Percentiles rank a stretch among this genome's conserved stretches.
Evolutionary conservation across 1,140 invertebrate genomes (phyloP).

Genomic region (Grapholita molesta): DNA sequence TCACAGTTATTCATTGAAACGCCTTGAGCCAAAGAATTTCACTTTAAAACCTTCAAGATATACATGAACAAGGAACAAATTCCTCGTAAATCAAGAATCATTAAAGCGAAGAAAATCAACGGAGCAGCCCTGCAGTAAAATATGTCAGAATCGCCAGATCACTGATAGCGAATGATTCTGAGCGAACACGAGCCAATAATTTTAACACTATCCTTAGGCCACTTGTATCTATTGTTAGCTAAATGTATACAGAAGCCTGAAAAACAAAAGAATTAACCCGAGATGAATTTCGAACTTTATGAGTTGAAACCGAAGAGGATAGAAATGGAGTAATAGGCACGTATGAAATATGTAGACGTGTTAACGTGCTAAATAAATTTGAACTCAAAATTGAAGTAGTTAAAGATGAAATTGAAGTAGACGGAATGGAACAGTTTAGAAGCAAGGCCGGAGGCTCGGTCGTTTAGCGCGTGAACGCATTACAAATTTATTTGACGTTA

Average conservation of each 20-base stretch:
- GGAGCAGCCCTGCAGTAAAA: slow-evolving; percentile 46
- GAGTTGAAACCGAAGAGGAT: slow-evolving; percentile 1
- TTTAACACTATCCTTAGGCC: slow-evolving; percentile 45
- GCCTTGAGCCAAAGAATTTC: slow-evolving; percentile 12
- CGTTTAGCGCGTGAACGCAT: slow-evolving; percentile 1
- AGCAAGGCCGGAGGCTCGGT: background rate
- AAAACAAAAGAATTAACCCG: slow-evolving; percentile 11
- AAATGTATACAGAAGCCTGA: slow-evolving; percentile 3
- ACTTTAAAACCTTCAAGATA: slow-evolving; percentile 19
- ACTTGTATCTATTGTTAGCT: slow-evolving; percentile 33
- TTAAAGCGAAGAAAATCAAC: slow-evolving; percentile 39
- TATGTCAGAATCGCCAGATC: slow-evolving; percentile 53
- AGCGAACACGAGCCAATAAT: slow-evolving; percentile 49
- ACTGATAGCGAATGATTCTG: slow-evolving; percentile 51
- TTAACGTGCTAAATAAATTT: background rate
- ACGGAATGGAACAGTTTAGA: background rate
- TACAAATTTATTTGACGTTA: slow-evolving; percentile 4
- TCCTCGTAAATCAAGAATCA: slow-evolving; percentile 40
- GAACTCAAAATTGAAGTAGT: background rate
- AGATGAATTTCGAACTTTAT: slow-evolving; percentile 14
- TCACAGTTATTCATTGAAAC: background rate
- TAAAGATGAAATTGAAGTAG: background rate
- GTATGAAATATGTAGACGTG: background rate
- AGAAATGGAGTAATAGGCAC: background rate
- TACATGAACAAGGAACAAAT: slow-evolving; percentile 26